Conservation (phyloP, 2,113 vertebrate genomes). For the Sinosuthora webbiana region DNA sequence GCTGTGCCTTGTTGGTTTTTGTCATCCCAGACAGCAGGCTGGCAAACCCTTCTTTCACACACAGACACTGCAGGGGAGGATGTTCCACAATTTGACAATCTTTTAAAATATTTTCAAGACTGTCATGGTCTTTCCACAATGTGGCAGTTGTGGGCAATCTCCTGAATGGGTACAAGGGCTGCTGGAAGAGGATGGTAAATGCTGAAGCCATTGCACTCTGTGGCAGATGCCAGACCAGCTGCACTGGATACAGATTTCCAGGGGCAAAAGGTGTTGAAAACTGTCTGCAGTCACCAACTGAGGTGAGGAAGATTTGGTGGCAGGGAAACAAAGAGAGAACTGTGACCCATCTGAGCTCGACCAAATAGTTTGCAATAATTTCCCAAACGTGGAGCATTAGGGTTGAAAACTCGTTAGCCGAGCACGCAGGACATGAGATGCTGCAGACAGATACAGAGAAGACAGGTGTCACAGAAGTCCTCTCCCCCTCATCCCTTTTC, state of each 20-base stretch:
- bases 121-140: neutral
- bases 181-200: neutral
- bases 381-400: neutral
- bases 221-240: neutral
- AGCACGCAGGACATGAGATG: neutral
- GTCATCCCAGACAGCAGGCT: neutral
- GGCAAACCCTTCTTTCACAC: neutral
- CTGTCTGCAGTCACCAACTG: neutral
- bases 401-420: neutral
- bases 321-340: neutral
- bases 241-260: neutral
- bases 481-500: neutral
- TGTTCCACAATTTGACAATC: neutral
- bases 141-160: neutral
- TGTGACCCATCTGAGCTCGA: neutral
- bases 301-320: neutral
- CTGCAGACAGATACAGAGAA: neutral
- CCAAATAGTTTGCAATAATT: neutral
- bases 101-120: neutral
- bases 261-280: neutral
- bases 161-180: neutral
- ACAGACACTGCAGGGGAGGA: neutral
- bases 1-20: neutral
- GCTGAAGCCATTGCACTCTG: neutral
- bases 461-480: neutral